Conservation (phyloP, 1,140 invertebrate species). For the Polypedilum vanderplanki region DNA sequence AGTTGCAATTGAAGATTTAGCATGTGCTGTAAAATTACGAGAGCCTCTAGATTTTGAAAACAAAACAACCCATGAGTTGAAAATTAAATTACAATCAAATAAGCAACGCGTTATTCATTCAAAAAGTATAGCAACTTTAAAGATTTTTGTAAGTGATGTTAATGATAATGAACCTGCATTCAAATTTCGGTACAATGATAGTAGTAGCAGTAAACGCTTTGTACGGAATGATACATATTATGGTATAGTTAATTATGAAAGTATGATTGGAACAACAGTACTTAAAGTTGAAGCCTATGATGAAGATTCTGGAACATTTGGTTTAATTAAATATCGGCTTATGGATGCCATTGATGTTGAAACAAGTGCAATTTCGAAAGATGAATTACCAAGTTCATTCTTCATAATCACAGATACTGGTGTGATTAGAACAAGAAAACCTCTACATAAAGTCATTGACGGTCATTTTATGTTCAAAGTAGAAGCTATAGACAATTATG, state of each 20-base stretch:
- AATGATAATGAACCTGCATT: constrained; percentile 77
- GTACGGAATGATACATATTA: constrained; percentile 52
- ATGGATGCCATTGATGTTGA: constrained; percentile 40
- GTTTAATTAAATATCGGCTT: constrained; percentile 57
- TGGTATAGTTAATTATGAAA: constrained; percentile 58
- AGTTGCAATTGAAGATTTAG: constrained; percentile 60
- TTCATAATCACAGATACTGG: constrained; percentile 64
- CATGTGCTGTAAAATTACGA: constrained; percentile 65
- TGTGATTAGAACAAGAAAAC: constrained; percentile 59
- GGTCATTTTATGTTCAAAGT: constrained; percentile 63
- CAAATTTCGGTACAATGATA: constrained; percentile 50
- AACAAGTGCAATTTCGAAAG: constrained; percentile 41
- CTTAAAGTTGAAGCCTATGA: constrained; percentile 65
- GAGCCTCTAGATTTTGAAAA: constrained; percentile 63
- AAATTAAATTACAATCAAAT: constrained; percentile 64
- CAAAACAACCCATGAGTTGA: constrained; percentile 59
- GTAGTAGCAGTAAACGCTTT: constrained; percentile 34
- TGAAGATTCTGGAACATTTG: constrained; percentile 65
- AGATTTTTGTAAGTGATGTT: constrained; percentile 67
- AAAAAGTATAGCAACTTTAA: constrained; percentile 60
- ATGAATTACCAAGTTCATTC: constrained; percentile 39
- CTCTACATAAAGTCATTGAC: constrained; percentile 56
- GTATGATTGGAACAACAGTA: constrained; percentile 59
- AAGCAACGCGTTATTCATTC: constrained; percentile 63
- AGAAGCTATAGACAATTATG: constrained; percentile 40